Evolutionary conservation across 2,888 invertebrate genomes (phyloP).

Genomic region (Ellobium chinense): DNA sequence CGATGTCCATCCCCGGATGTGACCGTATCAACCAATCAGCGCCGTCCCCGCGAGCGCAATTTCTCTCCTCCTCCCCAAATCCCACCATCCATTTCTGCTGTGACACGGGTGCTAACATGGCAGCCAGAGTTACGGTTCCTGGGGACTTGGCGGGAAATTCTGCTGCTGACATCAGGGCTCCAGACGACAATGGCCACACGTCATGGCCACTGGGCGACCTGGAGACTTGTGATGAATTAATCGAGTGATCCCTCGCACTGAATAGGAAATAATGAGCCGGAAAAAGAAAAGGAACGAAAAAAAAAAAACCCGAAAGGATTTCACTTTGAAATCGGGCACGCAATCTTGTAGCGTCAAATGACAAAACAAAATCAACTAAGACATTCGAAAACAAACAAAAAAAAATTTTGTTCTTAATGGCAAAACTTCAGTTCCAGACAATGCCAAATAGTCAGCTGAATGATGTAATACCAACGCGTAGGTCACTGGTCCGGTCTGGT

Average conservation of each 20-base stretch:
- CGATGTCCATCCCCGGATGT: constrained; percentile 39
- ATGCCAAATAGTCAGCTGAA: background rate
- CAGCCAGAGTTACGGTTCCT: constrained; percentile 35
- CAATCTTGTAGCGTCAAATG: background rate
- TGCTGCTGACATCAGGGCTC: constrained; percentile 37
- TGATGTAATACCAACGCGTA: no score
- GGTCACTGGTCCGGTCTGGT: no score
- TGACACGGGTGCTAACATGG: constrained; percentile 34
- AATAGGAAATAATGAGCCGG: constrained; percentile 31
- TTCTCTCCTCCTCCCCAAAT: constrained; percentile 30
- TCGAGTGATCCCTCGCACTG: constrained; percentile 36
- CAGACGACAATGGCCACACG: constrained; percentile 43
- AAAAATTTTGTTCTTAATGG: background rate
- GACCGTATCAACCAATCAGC: constrained; percentile 45
- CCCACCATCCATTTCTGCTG: constrained; percentile 35
- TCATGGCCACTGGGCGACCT: constrained; percentile 39
- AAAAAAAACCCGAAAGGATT: background rate
- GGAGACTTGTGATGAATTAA: constrained; percentile 48
- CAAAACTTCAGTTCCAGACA: background rate
- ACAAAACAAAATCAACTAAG: no score
- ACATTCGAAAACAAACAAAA: no score
- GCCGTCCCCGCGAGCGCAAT: constrained; percentile 26
- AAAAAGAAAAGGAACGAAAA: background rate
- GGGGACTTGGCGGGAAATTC: constrained; percentile 41
- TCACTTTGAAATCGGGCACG: background rate